phyloP scores from a whole-genome alignment of 1,140 invertebrate species.

The Rhopalosiphum maidis region DNA sequence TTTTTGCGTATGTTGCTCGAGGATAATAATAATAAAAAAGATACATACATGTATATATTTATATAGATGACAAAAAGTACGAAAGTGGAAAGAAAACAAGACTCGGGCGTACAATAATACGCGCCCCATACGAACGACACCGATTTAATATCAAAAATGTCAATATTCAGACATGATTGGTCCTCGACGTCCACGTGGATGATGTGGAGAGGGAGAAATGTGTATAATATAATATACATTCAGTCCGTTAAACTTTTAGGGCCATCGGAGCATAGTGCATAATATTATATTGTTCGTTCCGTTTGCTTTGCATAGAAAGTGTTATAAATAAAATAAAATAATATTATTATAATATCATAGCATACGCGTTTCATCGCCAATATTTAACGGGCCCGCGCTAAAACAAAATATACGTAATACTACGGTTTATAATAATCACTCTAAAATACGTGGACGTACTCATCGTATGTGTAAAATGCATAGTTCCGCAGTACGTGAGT shows the following conservation, averaged over 20 bases:
- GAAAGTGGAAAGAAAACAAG: not conserved
- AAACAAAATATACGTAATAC: too few species aligned
- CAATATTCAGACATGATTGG: slow-evolving; percentile 46
- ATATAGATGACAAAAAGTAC: not conserved
- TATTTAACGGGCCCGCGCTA: too few species aligned
- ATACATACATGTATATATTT: not conserved
- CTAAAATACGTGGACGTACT: too few species aligned
- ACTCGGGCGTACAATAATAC: slow-evolving; percentile 31
- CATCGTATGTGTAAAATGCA: too few species aligned
- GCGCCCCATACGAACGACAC: slow-evolving; percentile 1
- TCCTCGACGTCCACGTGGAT: not conserved
- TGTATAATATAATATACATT: not conserved
- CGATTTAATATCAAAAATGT: slow-evolving; percentile 48
- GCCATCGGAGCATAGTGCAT: not conserved
- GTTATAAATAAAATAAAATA: not conserved
- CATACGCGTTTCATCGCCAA: not conserved
- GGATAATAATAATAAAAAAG: slow-evolving; percentile 45
- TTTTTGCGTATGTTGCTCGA: slow-evolving; percentile 24
- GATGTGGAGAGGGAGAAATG: not conserved
- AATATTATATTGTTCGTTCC: slow-evolving; percentile 9
- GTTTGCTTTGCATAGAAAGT: slow-evolving; percentile 17
- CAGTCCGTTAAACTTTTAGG: slow-evolving; percentile 27
- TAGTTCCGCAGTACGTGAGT: too few species aligned
- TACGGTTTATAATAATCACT: too few species aligned
- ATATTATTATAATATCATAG: not conserved